A percentile compares a stretch with the other conserved stretches of the same genome.
These are phyloP conservation scores for Drosophila nr. perissopoda DNA, from an alignment of 2,888 invertebrate genomes.

Conservation along the genomic window DNA sequence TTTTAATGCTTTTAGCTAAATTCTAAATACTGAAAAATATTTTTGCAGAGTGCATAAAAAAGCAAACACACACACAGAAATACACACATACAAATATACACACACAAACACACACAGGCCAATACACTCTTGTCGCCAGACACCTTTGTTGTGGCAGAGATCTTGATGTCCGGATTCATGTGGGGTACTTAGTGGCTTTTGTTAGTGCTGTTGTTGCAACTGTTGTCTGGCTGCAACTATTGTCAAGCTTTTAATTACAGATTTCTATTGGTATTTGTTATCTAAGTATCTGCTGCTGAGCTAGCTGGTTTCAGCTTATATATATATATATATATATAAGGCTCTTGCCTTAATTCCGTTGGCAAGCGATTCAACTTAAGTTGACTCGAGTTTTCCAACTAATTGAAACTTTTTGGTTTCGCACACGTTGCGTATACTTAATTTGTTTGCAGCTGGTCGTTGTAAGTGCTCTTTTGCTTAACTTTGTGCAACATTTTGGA, in stretches of 20 bases:
- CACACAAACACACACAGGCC: conserved; percentile 1
- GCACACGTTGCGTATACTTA: conserved; percentile 44
- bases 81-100: neutral
- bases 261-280: conserved; percentile 52
- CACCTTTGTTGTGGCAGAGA: conserved; percentile 66
- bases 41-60: conserved; percentile 14
- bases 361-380: neutral
- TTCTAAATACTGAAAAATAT: neutral
- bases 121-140: conserved; percentile 47
- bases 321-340: neutral
- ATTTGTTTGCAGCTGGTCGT: conserved; percentile 35
- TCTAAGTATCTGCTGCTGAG: conserved; percentile 23
- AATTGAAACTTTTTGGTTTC: conserved; percentile 35
- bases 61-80: conserved; percentile 8
- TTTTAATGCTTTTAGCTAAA: neutral
- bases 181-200: conserved; percentile 55
- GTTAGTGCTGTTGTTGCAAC: conserved; percentile 3
- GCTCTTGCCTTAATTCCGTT: neutral
- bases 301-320: neutral
- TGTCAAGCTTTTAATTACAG: conserved; percentile 69
- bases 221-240: conserved; percentile 48
- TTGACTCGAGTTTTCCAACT: conserved; percentile 11
- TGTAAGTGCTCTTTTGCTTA: conserved; percentile 8
- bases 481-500: conserved; percentile 30
- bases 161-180: conserved; percentile 69